These are phyloP conservation scores for Boulengeromyrus knoepffleri DNA, from an alignment of 2,113 vertebrate species.

Conservation along the genomic window DNA sequence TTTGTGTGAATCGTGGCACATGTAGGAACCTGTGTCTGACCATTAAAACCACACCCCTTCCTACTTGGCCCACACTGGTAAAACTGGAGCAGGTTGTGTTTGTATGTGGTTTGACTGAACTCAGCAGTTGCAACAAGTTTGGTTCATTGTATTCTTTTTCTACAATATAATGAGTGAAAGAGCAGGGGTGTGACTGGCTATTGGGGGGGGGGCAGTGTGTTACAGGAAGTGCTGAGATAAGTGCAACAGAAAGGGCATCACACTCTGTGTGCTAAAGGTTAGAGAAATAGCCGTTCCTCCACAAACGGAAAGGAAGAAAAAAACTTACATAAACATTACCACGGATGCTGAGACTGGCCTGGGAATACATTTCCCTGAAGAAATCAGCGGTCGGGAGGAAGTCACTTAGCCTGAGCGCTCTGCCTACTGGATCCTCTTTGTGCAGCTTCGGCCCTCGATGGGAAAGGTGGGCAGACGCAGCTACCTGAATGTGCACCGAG, in stretches of 20 bases:
- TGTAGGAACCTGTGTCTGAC: neutral
- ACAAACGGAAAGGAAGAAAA: conserved; percentile 37
- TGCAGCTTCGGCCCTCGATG: conserved; percentile 80
- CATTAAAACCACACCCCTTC: neutral
- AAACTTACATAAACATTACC: conserved; percentile 90
- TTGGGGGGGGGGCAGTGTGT: neutral
- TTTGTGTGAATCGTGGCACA: neutral
- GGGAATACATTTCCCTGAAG: conserved; percentile 90
- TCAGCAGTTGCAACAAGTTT: neutral
- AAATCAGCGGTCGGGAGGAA: conserved; percentile 90
- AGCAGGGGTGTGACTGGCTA: neutral
- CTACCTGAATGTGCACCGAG: conserved; percentile 48
- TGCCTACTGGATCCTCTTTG: conserved; percentile 89
- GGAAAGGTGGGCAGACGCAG: conserved; percentile 77
- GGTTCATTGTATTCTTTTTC: neutral
- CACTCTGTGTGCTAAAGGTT: conserved; percentile 77
- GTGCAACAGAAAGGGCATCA: conserved; percentile 50
- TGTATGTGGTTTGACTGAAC: neutral
- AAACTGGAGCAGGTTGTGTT: too few species aligned
- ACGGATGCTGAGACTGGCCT: conserved; percentile 85
- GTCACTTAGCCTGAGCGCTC: conserved; percentile 85
- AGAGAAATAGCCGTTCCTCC: conserved; percentile 80
- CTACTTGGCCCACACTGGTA: neutral
- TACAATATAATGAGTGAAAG: neutral
- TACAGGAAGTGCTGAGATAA: neutral